Evolutionary conservation across 1,140 invertebrate genomes (phyloP), one percentile per base, ranked within the genome.

Genomic region (Steinernema khuongi): DNA sequence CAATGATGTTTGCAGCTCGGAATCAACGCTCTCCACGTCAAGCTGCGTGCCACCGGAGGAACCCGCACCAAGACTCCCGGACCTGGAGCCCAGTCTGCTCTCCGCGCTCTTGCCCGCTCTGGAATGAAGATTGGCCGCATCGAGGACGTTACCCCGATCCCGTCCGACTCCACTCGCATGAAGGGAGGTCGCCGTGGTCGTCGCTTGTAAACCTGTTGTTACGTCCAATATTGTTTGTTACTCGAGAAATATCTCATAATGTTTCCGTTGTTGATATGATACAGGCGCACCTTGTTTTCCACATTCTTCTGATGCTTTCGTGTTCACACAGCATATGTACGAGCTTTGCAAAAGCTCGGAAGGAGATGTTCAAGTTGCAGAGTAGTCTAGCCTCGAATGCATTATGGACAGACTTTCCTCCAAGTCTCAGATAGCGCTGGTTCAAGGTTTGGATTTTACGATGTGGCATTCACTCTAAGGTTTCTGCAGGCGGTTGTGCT

Each of bases 61-160:
- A 99, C 82, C 41, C 85, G 93, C 84, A 96, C 94, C 29, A 97
- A 97, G 87, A 97, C 94, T 1, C 94, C 94, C 26, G 96, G 97
- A 86, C 97, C 96, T 33, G 96, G 96, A 80, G 97, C 96, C 67
- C 97, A 99, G 87, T 96, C 94, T 67, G 97, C 97, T 69, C 89
- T 99, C 0, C 89, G 97, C 80, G 96, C 97, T 84, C 89, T 99
- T 75, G 97, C 97, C 80, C 93, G 97, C 88, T 94, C 95, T 66
- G 94, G 92, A 78, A 99, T 99, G 93, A 98, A 97, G 87, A 99
- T 99, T 87, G 97, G 97, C 44, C 91, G 96, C 81, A 99, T 99
- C 87, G 89, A 90, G 88, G 97, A 99, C 90, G 97, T 99, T 0
- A 99, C 96, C 7, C 97, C 97, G 17, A 97, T 99, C 88, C 97